Evolutionary conservation across 2,113 vertebrate species (phyloP).

Genomic region (Athene noctua): DNA sequence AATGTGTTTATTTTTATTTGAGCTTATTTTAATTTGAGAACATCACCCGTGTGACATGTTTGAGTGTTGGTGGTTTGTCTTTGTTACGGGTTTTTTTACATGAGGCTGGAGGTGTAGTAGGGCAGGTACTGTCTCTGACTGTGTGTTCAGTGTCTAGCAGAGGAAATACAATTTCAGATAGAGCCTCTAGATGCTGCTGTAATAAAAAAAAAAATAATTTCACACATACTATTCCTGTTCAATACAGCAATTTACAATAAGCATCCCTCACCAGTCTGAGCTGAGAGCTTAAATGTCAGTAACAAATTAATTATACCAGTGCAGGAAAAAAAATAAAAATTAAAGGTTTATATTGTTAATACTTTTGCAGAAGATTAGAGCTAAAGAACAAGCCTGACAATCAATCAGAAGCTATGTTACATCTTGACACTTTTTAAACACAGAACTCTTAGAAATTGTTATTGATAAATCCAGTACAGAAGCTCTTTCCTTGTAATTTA

Average conservation of each 20-base stretch:
- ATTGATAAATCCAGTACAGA: background rate
- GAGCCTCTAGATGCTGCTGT: constrained; percentile 61
- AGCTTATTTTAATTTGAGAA: background rate
- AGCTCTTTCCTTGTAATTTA: background rate
- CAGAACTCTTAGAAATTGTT: background rate
- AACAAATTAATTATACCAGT: background rate
- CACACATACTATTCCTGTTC: background rate
- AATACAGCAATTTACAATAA: background rate
- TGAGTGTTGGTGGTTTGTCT: background rate
- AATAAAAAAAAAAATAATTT: constrained; percentile 5
- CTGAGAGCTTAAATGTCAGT: background rate
- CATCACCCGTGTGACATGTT: background rate
- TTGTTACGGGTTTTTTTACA: background rate
- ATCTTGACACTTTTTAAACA: background rate
- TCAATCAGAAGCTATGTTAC: background rate
- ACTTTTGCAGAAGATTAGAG: background rate
- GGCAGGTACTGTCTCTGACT: background rate
- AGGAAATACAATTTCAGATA: constrained; percentile 14
- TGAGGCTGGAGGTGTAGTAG: accelerated
- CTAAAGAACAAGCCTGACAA: background rate
- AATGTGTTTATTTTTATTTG: background rate
- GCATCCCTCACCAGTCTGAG: background rate
- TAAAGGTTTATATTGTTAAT: background rate
- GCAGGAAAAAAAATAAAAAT: background rate
- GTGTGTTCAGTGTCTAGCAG: background rate